Conservation (phyloP, 1,140 invertebrate genomes). For the fruit fly (Drosophila melanogaster) region Release_6_plus_ISO1_MT NT_033777.3:20713501-20714000, state of each 20-base stretch:
- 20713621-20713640: neutral
- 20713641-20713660: neutral
- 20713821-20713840: slow-evolving; percentile 64
- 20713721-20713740: slow-evolving; percentile 45
- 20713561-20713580: slow-evolving; percentile 65
- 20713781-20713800: slow-evolving; percentile 33
- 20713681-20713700: slow-evolving; percentile 31
- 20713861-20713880: slow-evolving; percentile 14
- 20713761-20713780: slow-evolving; percentile 64
- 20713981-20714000: slow-evolving; percentile 24
- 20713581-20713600: slow-evolving; percentile 55
- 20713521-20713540: slow-evolving; percentile 25
- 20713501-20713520: slow-evolving; percentile 37
- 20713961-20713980: slow-evolving; percentile 64
- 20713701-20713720: slow-evolving; percentile 35
- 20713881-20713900: slow-evolving; percentile 16
- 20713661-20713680: slow-evolving; percentile 28
- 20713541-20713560: slow-evolving; percentile 57
- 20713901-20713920: slow-evolving; percentile 55
- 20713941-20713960: slow-evolving; percentile 17
- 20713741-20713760: slow-evolving; percentile 60
- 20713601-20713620: slow-evolving; percentile 34
- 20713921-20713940: slow-evolving; percentile 45
- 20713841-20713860: slow-evolving; percentile 55
- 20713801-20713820: slow-evolving; percentile 25